Conservation (phyloP, 2,113 vertebrate genomes). For the Bos indicus region DNA sequence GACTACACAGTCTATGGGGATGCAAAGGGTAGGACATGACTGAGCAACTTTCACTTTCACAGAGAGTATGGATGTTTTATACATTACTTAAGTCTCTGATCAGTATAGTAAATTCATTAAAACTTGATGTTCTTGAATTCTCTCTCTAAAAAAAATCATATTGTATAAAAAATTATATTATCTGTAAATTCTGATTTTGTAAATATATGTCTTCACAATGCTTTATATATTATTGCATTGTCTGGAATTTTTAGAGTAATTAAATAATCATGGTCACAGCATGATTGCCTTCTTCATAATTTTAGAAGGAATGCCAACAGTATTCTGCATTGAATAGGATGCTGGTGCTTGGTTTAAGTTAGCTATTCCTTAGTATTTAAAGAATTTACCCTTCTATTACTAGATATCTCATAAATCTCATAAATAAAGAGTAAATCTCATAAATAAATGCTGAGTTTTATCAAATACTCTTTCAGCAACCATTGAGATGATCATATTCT, state of each 20-base stretch:
- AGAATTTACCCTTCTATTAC: not conserved
- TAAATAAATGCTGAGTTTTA: constrained; percentile 16
- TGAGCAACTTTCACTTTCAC: not conserved
- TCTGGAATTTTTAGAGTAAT: not conserved
- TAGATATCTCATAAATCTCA: not conserved
- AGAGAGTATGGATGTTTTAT: not conserved
- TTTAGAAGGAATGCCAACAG: not conserved
- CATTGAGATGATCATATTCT: not conserved
- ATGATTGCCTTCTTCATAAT: not conserved
- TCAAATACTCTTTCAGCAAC: not conserved
- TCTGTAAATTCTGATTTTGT: not conserved
- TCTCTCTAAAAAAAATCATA: constrained; percentile 9
- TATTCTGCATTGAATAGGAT: not conserved
- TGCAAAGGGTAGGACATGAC: not conserved
- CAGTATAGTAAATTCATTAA: not conserved
- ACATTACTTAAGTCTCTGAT: not conserved
- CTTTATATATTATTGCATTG: not conserved
- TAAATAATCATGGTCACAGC: not conserved
- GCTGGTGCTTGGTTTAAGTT: not conserved
- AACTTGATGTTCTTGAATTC: constrained; percentile 5
- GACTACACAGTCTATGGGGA: not conserved
- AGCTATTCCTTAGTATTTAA: not conserved
- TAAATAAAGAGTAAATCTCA: constrained; percentile 4
- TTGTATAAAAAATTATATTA: not conserved
- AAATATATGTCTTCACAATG: not conserved